Conservation (phyloP, 2,797 vertebrate species). For the Semaprochilodus insignis region DNA sequence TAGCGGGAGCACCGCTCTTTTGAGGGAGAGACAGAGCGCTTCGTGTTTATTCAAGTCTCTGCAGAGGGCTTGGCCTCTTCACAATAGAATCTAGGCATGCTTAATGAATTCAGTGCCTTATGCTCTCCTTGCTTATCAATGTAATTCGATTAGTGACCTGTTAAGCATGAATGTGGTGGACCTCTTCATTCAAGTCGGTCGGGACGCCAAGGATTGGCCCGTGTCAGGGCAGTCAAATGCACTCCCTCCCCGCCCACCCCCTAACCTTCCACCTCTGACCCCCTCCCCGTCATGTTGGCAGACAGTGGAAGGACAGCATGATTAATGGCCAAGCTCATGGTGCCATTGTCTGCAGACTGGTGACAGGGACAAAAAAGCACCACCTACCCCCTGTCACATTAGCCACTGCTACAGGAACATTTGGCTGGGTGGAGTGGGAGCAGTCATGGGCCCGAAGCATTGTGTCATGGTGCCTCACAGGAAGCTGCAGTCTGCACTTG, state of each 20-base stretch:
- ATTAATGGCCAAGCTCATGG: constrained; percentile 80
- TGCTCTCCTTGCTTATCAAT: constrained; percentile 72
- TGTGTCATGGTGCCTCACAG: constrained; percentile 53
- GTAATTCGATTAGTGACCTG: constrained; percentile 84
- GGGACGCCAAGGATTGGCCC: constrained; percentile 68
- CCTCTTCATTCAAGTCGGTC: constrained; percentile 74
- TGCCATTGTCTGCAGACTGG: constrained; percentile 74
- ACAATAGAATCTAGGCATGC: constrained; percentile 72
- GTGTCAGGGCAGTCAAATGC: constrained; percentile 64
- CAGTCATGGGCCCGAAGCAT: constrained; percentile 43
- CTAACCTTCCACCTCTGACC: constrained; percentile 66
- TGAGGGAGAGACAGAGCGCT: constrained; percentile 1
- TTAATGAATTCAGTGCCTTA: constrained; percentile 77
- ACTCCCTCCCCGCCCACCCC: constrained; percentile 61
- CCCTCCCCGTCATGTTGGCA: constrained; percentile 72
- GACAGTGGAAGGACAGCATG: constrained; percentile 71
- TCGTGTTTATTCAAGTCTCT: constrained; percentile 70
- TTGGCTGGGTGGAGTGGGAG: constrained; percentile 58
- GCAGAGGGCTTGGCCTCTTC: constrained; percentile 66
- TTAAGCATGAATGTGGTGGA: constrained; percentile 74
- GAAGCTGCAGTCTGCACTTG: constrained; percentile 44
- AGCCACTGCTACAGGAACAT: constrained; percentile 69
- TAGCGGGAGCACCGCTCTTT: constrained; percentile 67
- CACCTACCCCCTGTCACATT: constrained; percentile 72
- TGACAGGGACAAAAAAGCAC: constrained; percentile 76